Conservation (phyloP, 2,888 invertebrate genomes). For the Polymixis lichenea region DNA sequence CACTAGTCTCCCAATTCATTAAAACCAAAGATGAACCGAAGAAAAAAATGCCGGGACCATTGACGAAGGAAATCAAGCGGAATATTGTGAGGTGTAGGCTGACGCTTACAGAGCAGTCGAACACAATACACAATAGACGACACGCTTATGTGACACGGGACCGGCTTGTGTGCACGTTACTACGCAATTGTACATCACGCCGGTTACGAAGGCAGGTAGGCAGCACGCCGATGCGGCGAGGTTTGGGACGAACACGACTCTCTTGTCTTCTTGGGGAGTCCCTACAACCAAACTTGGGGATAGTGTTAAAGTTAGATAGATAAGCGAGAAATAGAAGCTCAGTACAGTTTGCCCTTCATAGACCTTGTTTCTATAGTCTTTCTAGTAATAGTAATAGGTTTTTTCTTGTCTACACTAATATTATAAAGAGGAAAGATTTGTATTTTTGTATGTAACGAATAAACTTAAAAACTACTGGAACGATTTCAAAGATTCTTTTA, state of each 20-base stretch:
- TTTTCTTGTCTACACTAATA: too few relatives aligned
- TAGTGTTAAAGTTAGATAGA: neutral
- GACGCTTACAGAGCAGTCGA: slow-evolving; percentile 25
- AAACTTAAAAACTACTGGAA: too few relatives aligned
- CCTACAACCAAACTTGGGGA: too few relatives aligned
- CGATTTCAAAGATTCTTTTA: too few relatives aligned
- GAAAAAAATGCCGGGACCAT: neutral
- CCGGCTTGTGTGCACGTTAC: slow-evolving; percentile 48
- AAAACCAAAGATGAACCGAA: neutral
- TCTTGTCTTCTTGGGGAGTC: neutral
- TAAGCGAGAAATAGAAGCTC: neutral
- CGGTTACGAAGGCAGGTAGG: slow-evolving; percentile 14
- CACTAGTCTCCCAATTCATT: neutral
- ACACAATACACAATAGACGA: slow-evolving; percentile 65
- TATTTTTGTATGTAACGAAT: too few relatives aligned
- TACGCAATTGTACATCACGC: slow-evolving; percentile 58
- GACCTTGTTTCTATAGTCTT: neutral
- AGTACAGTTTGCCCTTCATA: neutral
- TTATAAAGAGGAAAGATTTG: too few relatives aligned
- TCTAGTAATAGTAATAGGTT: neutral
- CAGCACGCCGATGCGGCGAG: slow-evolving; percentile 10
- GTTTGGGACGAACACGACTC: neutral
- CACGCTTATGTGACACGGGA: slow-evolving; percentile 39
- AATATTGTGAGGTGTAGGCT: slow-evolving; percentile 58
- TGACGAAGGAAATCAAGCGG: slow-evolving; percentile 16